Conservation (phyloP, 2,113 vertebrate genomes). For the Callaeas wilsoni region DNA sequence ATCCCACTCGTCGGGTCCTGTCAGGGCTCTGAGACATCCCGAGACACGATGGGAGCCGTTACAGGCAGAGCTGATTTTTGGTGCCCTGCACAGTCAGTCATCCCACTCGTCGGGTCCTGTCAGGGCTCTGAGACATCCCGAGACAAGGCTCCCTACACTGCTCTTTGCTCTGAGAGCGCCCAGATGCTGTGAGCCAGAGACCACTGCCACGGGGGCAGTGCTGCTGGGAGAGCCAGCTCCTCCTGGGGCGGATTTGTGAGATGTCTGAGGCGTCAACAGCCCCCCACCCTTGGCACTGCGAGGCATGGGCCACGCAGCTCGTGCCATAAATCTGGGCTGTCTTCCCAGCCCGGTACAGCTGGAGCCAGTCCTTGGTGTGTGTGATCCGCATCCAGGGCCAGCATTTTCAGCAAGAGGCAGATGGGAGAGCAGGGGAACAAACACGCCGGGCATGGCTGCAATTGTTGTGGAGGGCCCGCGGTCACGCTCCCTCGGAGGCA, state of each 20-base stretch:
- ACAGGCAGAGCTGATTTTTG: too few species aligned
- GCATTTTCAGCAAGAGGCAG: neutral
- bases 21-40: too few species aligned
- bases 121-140: neutral
- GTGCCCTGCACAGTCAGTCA: neutral
- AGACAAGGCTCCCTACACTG: neutral
- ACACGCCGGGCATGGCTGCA: fast-evolving
- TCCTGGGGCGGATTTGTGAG: neutral
- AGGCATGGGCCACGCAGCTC: neutral
- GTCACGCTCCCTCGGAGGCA: neutral
- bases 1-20: neutral
- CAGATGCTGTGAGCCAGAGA: neutral
- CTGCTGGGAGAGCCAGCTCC: neutral
- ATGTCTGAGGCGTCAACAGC: neutral
- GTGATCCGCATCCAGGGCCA: neutral
- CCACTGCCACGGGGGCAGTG: neutral
- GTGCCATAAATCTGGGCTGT: neutral
- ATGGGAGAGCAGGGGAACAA: neutral
- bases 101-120: fast-evolving
- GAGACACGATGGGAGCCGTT: too few species aligned
- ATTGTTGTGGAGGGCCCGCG: fast-evolving
- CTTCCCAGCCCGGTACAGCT: neutral
- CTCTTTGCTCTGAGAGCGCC: neutral
- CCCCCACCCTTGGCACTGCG: neutral
- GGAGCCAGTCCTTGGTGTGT: neutral